Base-by-base conservation (phyloP, 2,797 vertebrate genomes). In the Sylvilagus floridanus region DNA sequence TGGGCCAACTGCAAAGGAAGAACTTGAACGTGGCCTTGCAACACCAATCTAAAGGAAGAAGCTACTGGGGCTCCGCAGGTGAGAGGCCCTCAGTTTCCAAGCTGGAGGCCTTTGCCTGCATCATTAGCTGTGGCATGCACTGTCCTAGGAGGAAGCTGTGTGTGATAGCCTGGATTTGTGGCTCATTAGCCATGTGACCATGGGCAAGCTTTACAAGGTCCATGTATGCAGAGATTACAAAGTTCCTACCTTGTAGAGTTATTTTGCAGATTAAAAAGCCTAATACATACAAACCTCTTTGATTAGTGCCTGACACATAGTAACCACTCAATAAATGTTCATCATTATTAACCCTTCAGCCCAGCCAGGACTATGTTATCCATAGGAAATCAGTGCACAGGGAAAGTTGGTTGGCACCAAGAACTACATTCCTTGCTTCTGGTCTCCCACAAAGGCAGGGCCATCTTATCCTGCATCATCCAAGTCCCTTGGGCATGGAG, bases 141-240 rank as follows among this genome's bases (percentile, higher is more conserved):
- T 50, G 37, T 82, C 50, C 54, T 69, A 12, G 24, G 47, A 92
- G 50, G 37, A n/a, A 60, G 66, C 62, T 86, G 13, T 90, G 22
- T 37, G 62, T 83, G 42, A 66, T 8, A 26, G 57, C 50, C 89
- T 76, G 62, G 24, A 71, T 63, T 79, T 72, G 79, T 78, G 89
- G 94, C 85, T 93, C 83, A 78, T 85, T 88, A 88, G 26, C 57
- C 75, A 68, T 21, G 89, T 78, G 78, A 93, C 69, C 66, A 73
- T 28, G 85, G 94, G 75, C 21, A 81, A 84, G 86, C 86, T 92
- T 81, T 90, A 94, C 42, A 32, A n/a, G 76, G 90, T 92, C 69
- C 91, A 89, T 16, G 42, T 47, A 47, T 47, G 42, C 19, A 75
- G 62, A 92, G 73, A 62, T 81, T 32, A 35, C 42, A 35, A 94